Evolutionary conservation across 30 jellyfish, hydroid and myxozoan genomes (phyloP), one percentile per base, ranked within the genome.

Genomic region (Aurelia sp.): DNA sequence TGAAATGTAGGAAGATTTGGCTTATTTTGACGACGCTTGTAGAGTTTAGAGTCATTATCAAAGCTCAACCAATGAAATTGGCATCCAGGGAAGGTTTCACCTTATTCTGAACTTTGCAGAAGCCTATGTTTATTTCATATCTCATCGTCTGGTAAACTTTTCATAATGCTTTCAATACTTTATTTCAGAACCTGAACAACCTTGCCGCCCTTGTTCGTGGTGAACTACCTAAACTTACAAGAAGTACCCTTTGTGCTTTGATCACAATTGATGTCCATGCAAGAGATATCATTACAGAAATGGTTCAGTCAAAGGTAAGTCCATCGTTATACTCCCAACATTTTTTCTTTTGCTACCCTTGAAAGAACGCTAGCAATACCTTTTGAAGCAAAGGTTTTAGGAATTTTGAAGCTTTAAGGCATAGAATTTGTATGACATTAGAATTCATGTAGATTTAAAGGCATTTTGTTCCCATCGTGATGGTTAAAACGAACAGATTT

Each of bases 191-290:
- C 66, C 71, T 94, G 90, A 94, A 94, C 70, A 71, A 84, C 53
- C 96, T 94, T 17, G 99, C 99, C 2, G 97, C 97, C 31, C 92
- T 94, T 16, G 99, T 94, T 11, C 99, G 99, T 83, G 97, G 97
- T 47, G 86, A 80, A 30, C 90, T 94, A 3, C 97, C 99, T 30
- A 94, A 94, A 76, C 63, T 94, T 60, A 76, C 96, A 3, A 70
- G 99, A 81, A 89, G 90, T 77, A 94, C 91, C 11, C 58, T 94
- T 65, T 89, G 99, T 84, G 99, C 99, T 9, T 74, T 94, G 90
- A 94, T 94, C 40, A 94, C 99, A 13, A 94, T 93, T n/a, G 98
- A 93, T 72, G 98, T 93, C 51, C 98, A 93, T 60, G 98, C 98
- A 30, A 81, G 98, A 74, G 98, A 93, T 69, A 93, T 93, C 61